phyloP scores from a whole-genome alignment of 1,140 invertebrate genomes.

The Drosophila carrolli region DNA sequence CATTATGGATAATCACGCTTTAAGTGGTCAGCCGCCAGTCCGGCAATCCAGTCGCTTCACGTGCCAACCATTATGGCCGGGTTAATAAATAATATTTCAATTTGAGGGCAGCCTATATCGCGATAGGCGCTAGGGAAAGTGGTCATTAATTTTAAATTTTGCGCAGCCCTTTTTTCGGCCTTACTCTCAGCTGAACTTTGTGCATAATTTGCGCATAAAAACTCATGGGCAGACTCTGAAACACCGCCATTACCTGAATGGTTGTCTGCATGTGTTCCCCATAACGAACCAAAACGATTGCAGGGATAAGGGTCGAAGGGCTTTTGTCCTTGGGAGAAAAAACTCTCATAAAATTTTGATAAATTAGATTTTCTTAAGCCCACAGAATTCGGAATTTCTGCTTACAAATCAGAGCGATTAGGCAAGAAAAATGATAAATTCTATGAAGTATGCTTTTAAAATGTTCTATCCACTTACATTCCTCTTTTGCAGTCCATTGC shows the following conservation, averaged over 20 bases:
- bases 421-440: constrained; percentile 22
- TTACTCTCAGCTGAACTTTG: constrained; percentile 38
- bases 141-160: constrained; percentile 73
- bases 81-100: constrained; percentile 79
- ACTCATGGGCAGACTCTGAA: constrained; percentile 65
- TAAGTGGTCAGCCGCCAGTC: constrained; percentile 60
- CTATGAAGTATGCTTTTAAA: constrained; percentile 10
- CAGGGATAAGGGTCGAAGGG: constrained; percentile 15
- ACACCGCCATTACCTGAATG: constrained; percentile 67
- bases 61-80: constrained; percentile 56
- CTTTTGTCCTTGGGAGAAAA: background rate
- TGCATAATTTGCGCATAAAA: constrained; percentile 77
- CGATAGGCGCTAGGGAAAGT: constrained; percentile 2
- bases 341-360: constrained; percentile 9
- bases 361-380: constrained; percentile 32
- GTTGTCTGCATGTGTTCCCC: constrained; percentile 24
- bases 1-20: constrained; percentile 75
- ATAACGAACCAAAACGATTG: constrained; percentile 26
- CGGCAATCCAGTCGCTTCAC: constrained; percentile 38
- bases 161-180: constrained; percentile 52
- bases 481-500: background rate
- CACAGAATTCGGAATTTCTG: background rate
- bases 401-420: constrained; percentile 42
- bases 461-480: background rate
- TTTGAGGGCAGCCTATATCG: constrained; percentile 36